A percentile compares a stretch with the other conserved stretches of the same genome.
These are phyloP conservation scores for Sphyrna mokarran DNA, from an alignment of 2,113 vertebrate species.

Conservation along the genomic window DNA sequence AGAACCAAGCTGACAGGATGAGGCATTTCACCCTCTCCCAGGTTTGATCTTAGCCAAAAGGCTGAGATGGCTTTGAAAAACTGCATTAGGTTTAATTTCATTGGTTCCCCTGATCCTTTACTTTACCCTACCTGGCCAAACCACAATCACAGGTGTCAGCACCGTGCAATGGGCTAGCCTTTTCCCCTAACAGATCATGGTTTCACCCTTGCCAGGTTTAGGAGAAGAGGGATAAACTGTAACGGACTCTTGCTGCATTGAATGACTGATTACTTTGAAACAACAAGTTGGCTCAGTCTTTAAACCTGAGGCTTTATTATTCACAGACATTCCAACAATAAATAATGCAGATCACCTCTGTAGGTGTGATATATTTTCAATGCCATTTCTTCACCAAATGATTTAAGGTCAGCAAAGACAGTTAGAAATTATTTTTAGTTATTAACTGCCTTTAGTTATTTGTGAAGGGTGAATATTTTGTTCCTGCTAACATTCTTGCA, in stretches of 20 bases:
- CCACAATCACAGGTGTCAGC: no score
- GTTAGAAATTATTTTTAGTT: background rate
- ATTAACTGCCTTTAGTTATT: background rate
- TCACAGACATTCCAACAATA: background rate
- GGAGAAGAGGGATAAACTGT: background rate
- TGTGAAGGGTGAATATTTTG: background rate
- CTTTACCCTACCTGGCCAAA: no score
- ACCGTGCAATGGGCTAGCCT: no score
- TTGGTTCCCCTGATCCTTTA: no score
- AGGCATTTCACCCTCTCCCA: no score
- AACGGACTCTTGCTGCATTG: background rate
- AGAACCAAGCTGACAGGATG: no score
- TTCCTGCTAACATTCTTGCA: background rate
- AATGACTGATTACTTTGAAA: background rate
- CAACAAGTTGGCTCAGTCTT: background rate
- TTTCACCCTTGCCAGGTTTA: background rate
- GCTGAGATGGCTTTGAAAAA: no score
- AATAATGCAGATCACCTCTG: background rate
- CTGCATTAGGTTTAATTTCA: no score
- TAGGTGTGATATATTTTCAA: background rate
- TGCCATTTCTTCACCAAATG: background rate
- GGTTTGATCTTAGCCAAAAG: no score
- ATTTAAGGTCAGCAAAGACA: background rate
- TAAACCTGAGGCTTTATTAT: background rate
- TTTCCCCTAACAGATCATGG: no score